phyloP scores from a whole-genome alignment of 2,888 invertebrate genomes.

The Agrochola circellaris region DNA sequence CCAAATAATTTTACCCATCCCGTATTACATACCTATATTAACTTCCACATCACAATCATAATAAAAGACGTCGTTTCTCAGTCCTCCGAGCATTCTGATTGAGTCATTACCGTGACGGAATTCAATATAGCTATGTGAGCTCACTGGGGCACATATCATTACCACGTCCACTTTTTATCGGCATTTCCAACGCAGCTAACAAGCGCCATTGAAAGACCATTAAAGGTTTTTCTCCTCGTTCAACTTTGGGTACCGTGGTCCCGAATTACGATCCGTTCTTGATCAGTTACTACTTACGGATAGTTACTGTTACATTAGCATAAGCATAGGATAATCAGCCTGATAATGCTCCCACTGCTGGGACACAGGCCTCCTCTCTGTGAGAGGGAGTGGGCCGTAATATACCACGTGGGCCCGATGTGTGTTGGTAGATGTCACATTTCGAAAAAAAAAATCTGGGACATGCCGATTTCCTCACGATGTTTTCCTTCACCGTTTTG shows the following conservation, averaged over 20 bases:
- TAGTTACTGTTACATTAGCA: slow-evolving; percentile 45
- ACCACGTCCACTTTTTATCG: slow-evolving; percentile 74
- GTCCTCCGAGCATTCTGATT: slow-evolving; percentile 66
- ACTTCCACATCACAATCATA: slow-evolving; percentile 31
- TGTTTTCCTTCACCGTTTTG: too few species aligned
- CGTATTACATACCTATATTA: background rate
- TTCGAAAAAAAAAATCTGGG: too few species aligned
- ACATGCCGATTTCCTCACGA: too few species aligned
- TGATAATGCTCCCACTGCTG: too few species aligned
- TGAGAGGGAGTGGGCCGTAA: too few species aligned
- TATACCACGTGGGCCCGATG: too few species aligned
- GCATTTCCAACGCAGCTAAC: slow-evolving; percentile 67
- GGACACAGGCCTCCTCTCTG: too few species aligned
- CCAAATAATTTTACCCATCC: background rate
- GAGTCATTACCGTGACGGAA: slow-evolving; percentile 69
- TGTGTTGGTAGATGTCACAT: too few species aligned
- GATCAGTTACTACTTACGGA: slow-evolving; percentile 53
- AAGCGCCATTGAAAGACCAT: slow-evolving; percentile 74
- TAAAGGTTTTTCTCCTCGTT: slow-evolving; percentile 74
- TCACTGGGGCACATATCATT: slow-evolving; percentile 69
- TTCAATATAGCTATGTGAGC: slow-evolving; percentile 67
- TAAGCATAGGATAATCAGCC: too few species aligned
- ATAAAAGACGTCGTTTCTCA: slow-evolving; percentile 36
- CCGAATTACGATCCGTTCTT: slow-evolving; percentile 51
- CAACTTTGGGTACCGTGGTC: slow-evolving; percentile 41